Evolutionary conservation across 2,797 vertebrate genomes (phyloP).

Genomic region (Propithecus deckenii): DNA sequence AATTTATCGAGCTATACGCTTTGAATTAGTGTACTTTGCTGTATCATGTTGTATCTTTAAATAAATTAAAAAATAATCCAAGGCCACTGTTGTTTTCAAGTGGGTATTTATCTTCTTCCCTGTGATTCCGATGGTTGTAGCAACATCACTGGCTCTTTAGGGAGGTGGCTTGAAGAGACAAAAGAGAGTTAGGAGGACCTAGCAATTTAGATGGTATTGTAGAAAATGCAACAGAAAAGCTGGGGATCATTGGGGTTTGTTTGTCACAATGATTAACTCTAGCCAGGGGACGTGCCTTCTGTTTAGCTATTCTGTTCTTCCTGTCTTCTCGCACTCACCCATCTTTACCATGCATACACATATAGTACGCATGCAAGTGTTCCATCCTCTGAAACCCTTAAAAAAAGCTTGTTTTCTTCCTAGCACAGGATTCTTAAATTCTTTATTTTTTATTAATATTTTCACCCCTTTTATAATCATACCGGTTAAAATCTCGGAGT

Average conservation of each 20-base stretch:
- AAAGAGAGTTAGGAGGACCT: background rate
- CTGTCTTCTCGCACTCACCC: background rate
- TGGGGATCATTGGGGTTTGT: background rate
- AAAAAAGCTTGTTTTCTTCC: background rate
- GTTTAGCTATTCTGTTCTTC: background rate
- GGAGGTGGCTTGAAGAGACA: background rate
- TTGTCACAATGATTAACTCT: background rate
- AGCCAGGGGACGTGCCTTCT: background rate
- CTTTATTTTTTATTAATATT: background rate
- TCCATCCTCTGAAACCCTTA: background rate
- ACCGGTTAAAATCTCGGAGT: slow-evolving; percentile 1
- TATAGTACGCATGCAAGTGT: background rate
- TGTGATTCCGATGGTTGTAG: background rate
- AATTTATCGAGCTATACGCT: background rate
- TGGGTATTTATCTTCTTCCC: background rate
- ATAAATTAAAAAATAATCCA: background rate
- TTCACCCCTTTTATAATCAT: background rate
- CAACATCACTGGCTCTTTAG: background rate
- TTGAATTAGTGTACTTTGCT: background rate
- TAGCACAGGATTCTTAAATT: background rate
- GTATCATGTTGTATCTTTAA: background rate
- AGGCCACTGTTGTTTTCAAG: background rate
- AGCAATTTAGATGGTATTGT: background rate
- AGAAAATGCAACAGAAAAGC: background rate
- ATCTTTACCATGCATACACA: background rate